Base-by-base conservation (phyloP, 92 coral and sea anemone genomes). In the Metridium senile region DNA sequence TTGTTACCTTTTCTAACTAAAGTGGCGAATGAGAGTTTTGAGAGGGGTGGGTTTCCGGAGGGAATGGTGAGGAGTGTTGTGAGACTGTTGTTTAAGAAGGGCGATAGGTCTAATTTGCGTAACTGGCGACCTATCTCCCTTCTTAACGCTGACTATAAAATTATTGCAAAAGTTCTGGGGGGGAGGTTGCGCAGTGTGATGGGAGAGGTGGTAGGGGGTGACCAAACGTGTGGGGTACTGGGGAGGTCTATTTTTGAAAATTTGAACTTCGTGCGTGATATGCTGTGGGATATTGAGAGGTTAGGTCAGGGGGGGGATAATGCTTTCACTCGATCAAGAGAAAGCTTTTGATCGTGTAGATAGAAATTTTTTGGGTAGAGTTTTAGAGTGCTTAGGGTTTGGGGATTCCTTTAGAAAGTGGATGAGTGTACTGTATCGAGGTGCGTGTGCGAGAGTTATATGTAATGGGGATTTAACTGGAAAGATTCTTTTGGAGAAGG, bases 41-140 rank as follows among this genome's bases (percentile, higher is more conserved):
- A n/a, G n/a, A n/a, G 63, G 7, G 81, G 81, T 0, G 1, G 1
- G 9, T 31, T 87, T 1, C 27, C 85, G 0, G 3, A 9, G 0
- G 74, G 85, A 10, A 91, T 83, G 46, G 53, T 82, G 0, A 8
- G 26, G 2, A 82, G 84, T 0, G 33, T 82, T 1, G 81, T 90
- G 20, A 33, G 85, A 0, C 58, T 90, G 13, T n/a, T 84, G 9
- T 74, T 32, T 21, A 90, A 86, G 35, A 86, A 81, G 64, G 87
- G 89, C 1, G 83, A 81, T 28, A n/a, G n/a, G n/a, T 26, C 47
- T 0, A 57, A 66, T 0, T 75, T 74, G 0, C 62, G 64, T 0
- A 62, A 90, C 52, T 90, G 96, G 96, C 86, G 81, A 0, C 96
- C 91, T 0, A 87, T 90, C 2, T 69, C 82, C 1, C 80, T 87